Conservation (phyloP, 1,140 invertebrate species). For the Dolichoris vasculosae region DNA sequence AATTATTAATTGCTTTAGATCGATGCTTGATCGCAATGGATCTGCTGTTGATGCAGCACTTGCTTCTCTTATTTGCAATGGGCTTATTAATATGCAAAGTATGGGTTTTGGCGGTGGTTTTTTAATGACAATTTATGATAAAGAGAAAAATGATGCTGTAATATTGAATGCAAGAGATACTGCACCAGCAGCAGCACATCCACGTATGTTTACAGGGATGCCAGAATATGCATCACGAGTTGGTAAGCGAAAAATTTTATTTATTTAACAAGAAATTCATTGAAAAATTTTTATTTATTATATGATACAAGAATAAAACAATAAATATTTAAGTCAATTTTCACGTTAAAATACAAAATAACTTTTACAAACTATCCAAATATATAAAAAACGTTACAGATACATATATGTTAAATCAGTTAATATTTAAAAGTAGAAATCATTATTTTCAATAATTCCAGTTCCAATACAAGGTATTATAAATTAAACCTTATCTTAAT, state of each 20-base stretch:
- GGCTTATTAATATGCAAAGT: constrained; percentile 88
- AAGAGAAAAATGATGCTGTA: constrained; percentile 77
- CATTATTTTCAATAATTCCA: no score
- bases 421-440: no score
- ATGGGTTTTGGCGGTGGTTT: constrained; percentile 93
- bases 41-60: constrained; percentile 92
- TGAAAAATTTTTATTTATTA: no score
- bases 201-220: constrained; percentile 81
- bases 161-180: constrained; percentile 88
- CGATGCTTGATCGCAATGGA: constrained; percentile 85
- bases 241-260: constrained; percentile 54
- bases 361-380: no score
- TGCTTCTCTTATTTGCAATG: constrained; percentile 89
- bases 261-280: background rate
- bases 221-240: constrained; percentile 56
- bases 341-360: no score
- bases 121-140: constrained; percentile 87
- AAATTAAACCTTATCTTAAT: no score
- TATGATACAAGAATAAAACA: no score
- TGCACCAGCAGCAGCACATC: constrained; percentile 81
- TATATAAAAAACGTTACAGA: no score
- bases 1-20: constrained; percentile 71
- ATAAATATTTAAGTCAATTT: no score
- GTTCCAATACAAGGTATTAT: no score
- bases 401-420: no score